Percentiles rank a stretch among this genome's conserved stretches.
Conservation (phyloP, 1,140 invertebrate genomes). For the Rhyacophila brunnea region DNA sequence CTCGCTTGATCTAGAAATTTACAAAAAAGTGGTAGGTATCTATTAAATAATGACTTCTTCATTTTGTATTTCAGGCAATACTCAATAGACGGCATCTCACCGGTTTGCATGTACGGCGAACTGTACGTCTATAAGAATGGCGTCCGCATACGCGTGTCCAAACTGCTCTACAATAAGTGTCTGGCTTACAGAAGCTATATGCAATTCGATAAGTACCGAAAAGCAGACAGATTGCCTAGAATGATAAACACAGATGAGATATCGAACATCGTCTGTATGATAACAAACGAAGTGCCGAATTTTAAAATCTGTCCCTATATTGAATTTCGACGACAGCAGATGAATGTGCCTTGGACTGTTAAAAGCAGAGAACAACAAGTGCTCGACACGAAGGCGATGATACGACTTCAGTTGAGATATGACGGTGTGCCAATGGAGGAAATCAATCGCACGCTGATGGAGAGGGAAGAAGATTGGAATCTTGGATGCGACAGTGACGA, state of each 20-base stretch:
- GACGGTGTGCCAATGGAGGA: too few relatives aligned
- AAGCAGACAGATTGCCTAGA: neutral
- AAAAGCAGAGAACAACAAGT: neutral
- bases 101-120: constrained; percentile 2
- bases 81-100: too few relatives aligned
- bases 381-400: too few relatives aligned
- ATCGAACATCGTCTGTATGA: neutral
- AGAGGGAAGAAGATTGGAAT: too few relatives aligned
- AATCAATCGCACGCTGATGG: too few relatives aligned
- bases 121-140: neutral
- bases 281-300: neutral
- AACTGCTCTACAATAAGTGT: neutral
- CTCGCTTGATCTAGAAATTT: too few relatives aligned
- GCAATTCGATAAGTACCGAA: neutral
- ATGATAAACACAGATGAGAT: neutral
- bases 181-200: neutral
- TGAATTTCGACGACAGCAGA: too few relatives aligned
- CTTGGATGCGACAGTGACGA: too few relatives aligned
- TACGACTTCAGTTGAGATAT: too few relatives aligned
- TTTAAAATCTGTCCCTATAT: neutral
- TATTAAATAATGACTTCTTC: too few relatives aligned
- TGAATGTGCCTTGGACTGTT: neutral
- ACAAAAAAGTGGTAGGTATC: too few relatives aligned
- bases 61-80: too few relatives aligned
- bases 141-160: neutral